Base-by-base conservation (phyloP, 2,888 invertebrate genomes). In the Onthophagus sagittarius region DNA sequence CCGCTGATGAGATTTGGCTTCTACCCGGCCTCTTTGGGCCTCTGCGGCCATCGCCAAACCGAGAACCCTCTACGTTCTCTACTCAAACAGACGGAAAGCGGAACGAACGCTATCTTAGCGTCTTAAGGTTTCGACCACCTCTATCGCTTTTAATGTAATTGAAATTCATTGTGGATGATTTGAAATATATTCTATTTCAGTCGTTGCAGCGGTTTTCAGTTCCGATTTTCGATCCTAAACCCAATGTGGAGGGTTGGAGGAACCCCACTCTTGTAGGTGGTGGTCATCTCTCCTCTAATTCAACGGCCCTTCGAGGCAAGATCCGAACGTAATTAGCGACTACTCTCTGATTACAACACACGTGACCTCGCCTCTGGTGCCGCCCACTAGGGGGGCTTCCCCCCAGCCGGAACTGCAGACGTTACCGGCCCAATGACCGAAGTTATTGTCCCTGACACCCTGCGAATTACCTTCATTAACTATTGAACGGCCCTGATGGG, bases 291-390 rank as follows among this genome's bases (percentile, higher is more conserved):
- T 75, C 73, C 77, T 77, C 76, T 79, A 77, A 78, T 78, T 78
- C 75, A 77, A 77, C 76, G 75, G 78, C 77, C 77, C 78, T 76
- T 11, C 9, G 2, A 31, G 67, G 67, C 15, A 32, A 32, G 31
- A 23, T 32, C n/a, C 31, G 67, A 67, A 23, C 67, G 79, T 80
- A 79, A 83, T 83, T 83, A 83, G 82, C 80, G 80, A 80, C 79
- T 79, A 82, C 81, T 81, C 83, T 82, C 81, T 83, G 82, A 83
- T 83, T 83, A 83, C 82, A 81, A 81, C 82, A 82, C 83, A 83
- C 82, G 82, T 83, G 83, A 83, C 80, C 79, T n/a, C 67, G 31
- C 13, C 31, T 67, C 67, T 7, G 32, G 32, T 13, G 67, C 67
- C 67, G 31, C 67, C n/a, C 32, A 15, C 67, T 15, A 67, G 32